Conservation (phyloP, 2,888 invertebrate genomes). For the Tortricodes alternella region DNA sequence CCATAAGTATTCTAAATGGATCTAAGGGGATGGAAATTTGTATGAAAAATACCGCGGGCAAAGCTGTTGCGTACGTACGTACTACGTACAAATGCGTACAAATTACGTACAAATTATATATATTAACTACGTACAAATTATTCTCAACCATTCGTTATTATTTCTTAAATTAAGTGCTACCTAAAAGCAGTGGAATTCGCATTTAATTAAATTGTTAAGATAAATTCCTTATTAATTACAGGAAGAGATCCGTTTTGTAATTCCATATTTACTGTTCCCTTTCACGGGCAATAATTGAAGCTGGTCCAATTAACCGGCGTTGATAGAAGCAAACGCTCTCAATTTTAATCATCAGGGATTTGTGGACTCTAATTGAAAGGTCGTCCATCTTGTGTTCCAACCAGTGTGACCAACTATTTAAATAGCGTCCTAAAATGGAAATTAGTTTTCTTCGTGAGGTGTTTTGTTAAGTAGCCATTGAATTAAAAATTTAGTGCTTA, state of each 20-base stretch:
- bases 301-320: conserved; percentile 16
- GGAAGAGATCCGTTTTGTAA: conserved; percentile 22
- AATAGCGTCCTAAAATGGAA: background rate
- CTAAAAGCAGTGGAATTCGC: too few species aligned
- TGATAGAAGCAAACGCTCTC: conserved; percentile 36
- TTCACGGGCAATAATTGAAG: conserved; percentile 37
- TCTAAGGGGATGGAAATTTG: too few species aligned
- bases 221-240: conserved; percentile 1
- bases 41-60: too few species aligned
- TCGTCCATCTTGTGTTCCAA: conserved; percentile 34
- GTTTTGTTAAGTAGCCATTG: too few species aligned
- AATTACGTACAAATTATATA: too few species aligned
- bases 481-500: too few species aligned
- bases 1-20: background rate
- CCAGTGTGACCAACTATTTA: background rate
- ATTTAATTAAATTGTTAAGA: background rate
- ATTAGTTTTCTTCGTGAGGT: background rate
- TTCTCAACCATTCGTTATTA: too few species aligned
- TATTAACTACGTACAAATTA: too few species aligned
- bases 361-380: conserved; percentile 47
- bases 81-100: too few species aligned
- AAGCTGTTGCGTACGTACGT: too few species aligned
- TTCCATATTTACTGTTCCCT: conserved; percentile 42
- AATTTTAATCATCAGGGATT: conserved; percentile 47
- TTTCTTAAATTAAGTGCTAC: too few species aligned